Evolutionary conservation across 2,888 invertebrate genomes (phyloP), one percentile per base, ranked within the genome.

Genomic region (Busseola fusca): DNA sequence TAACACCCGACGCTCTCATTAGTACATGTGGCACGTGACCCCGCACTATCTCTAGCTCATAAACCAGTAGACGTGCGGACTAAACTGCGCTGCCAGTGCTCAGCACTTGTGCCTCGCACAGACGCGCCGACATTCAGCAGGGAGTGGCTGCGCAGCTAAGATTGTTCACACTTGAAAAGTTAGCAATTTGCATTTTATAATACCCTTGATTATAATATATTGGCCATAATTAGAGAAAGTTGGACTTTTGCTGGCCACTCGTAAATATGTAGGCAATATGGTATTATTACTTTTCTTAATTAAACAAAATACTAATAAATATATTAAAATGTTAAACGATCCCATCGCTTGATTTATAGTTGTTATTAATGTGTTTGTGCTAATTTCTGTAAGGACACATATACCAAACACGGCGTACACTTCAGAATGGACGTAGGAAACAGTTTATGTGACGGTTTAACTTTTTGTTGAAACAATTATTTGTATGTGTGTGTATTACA

Each of bases 151-250:
- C 34, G 42, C 40, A 52, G 57, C 45, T n/a, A 16, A 63, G 18
- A 58, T 57, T 27, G 50, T 66, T 60, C 42, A 57, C 54, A 68
- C 65, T 52, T 65, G 9, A 52, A 45, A 67, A 30, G 1, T 68
- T 58, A 64, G 60, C 54, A 59, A 84, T 76, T 78, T 58, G 60
- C 68, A 75, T 84, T 67, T 75, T 78, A 77, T 74, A 64, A 68
- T 60, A 64, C 52, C 34, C n/a, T 66, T 72, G 65, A 74, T 76
- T 69, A 59, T 58, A 70, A 69, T 74, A 80, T 48, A 69, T 71
- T 58, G 25, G 58, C 63, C 56, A 74, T 82, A 69, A 75, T 76
- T 72, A 81, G 76, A 74, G 81, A 81, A 75, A 82, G 76, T 77
- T 37, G 42, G 30, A 57, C 34, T 67, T 67, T 58, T 30, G 65